These are phyloP conservation scores for Loriculus beryllinus DNA, from an alignment of 2,797 vertebrate genomes.

Conservation along the genomic window DNA sequence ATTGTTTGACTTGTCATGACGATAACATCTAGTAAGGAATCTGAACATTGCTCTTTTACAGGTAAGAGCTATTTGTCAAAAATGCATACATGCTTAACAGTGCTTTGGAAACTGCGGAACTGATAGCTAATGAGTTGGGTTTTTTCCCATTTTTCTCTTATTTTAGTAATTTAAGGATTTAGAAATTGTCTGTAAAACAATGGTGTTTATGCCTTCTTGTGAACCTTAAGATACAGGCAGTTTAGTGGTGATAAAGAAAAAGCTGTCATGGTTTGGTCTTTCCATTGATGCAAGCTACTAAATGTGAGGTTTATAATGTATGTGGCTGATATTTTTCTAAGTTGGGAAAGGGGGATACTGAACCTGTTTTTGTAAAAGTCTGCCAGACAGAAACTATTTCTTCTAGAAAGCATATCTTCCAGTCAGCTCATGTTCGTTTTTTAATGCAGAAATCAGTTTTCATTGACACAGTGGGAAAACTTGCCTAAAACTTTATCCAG, in stretches of 20 bases:
- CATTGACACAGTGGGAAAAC: constrained; percentile 24
- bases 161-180: constrained; percentile 25
- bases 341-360: neutral
- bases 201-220: constrained; percentile 39
- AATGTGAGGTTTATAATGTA: constrained; percentile 10
- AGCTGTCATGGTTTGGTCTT: constrained; percentile 29
- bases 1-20: constrained; percentile 51
- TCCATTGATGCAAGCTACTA: constrained; percentile 35
- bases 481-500: constrained; percentile 18
- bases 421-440: neutral
- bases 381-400: neutral
- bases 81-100: constrained; percentile 20
- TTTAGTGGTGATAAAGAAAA: constrained; percentile 36
- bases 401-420: neutral
- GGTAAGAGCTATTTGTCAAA: constrained; percentile 72
- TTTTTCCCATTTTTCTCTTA: neutral
- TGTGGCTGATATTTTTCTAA: constrained; percentile 1
- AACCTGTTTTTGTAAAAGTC: neutral
- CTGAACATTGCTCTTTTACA: constrained; percentile 61
- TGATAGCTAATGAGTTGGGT: constrained; percentile 40
- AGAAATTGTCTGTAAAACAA: constrained; percentile 25
- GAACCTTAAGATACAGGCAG: constrained; percentile 12
- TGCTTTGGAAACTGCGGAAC: constrained; percentile 25
- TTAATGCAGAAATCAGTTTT: constrained; percentile 20
- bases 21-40: constrained; percentile 63